Evolutionary conservation across 1,140 invertebrate species (phyloP).

Genomic region (Adoxophyes honmai): DNA sequence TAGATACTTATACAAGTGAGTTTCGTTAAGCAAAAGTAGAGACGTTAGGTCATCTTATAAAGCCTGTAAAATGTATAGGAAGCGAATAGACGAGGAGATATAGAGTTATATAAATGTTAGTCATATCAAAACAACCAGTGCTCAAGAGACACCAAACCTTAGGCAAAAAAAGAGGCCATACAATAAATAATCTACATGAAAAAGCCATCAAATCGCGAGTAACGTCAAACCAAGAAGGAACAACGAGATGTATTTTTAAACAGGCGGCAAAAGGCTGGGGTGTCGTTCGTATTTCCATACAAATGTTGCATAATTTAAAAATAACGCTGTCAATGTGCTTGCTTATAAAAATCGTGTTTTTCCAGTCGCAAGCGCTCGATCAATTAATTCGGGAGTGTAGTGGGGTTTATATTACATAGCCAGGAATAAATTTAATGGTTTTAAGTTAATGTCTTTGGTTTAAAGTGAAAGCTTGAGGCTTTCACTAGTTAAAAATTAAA

Average conservation of each 20-base stretch:
- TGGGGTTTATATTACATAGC: too few relatives aligned
- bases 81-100: too few relatives aligned
- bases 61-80: too few relatives aligned
- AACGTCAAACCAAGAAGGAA: constrained; percentile 64
- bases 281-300: constrained; percentile 67
- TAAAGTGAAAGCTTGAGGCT: too few relatives aligned
- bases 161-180: not conserved
- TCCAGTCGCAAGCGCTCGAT: constrained; percentile 20
- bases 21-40: too few relatives aligned
- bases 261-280: constrained; percentile 36
- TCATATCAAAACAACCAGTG: too few relatives aligned
- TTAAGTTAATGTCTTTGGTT: too few relatives aligned
- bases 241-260: constrained; percentile 69
- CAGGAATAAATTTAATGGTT: too few relatives aligned
- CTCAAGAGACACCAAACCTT: not conserved
- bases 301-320: constrained; percentile 75
- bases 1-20: too few relatives aligned
- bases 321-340: constrained; percentile 38
- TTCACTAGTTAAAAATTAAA: too few relatives aligned
- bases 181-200: constrained; percentile 60
- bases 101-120: too few relatives aligned
- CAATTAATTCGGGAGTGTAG: constrained; percentile 1
- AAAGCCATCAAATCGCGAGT: constrained; percentile 65
- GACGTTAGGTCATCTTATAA: too few relatives aligned
- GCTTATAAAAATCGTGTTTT: constrained; percentile 51